Conservation (phyloP, 2,888 invertebrate genomes). For the Hoplodrina ambigua region DNA sequence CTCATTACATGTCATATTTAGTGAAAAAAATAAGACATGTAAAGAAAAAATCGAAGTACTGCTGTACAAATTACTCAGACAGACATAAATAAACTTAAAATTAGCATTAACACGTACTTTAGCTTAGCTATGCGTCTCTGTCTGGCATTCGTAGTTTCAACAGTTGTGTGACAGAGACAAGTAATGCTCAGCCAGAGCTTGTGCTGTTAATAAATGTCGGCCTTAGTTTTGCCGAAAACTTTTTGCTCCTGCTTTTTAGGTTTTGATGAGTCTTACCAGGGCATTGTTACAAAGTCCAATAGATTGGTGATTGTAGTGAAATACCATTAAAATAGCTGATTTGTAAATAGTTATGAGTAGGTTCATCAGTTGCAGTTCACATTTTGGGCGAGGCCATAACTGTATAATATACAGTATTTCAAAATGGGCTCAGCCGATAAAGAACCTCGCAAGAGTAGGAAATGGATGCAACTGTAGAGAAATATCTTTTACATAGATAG, state of each 20-base stretch:
- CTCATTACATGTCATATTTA: too few relatives aligned
- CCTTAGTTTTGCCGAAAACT: neutral
- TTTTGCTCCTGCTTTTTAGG: too few relatives aligned
- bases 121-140: neutral
- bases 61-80: too few relatives aligned
- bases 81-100: too few relatives aligned
- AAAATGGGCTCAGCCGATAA: neutral
- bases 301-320: neutral
- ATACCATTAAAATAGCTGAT: neutral
- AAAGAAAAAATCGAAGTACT: too few relatives aligned
- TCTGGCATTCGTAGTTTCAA: neutral
- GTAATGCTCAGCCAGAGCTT: too few relatives aligned
- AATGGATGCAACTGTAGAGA: neutral
- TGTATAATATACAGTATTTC: neutral
- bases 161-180: neutral
- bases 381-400: neutral
- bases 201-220: neutral
- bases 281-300: neutral
- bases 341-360: neutral
- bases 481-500: neutral
- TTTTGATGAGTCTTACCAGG: neutral
- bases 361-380: too few relatives aligned
- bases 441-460: neutral
- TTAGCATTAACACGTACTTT: neutral
- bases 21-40: too few relatives aligned